A percentile compares a stretch with the other conserved stretches of the same genome.
These are phyloP conservation scores for Stercorarius parasiticus DNA, from an alignment of 2,113 vertebrate genomes.

Conservation along the genomic window DNA sequence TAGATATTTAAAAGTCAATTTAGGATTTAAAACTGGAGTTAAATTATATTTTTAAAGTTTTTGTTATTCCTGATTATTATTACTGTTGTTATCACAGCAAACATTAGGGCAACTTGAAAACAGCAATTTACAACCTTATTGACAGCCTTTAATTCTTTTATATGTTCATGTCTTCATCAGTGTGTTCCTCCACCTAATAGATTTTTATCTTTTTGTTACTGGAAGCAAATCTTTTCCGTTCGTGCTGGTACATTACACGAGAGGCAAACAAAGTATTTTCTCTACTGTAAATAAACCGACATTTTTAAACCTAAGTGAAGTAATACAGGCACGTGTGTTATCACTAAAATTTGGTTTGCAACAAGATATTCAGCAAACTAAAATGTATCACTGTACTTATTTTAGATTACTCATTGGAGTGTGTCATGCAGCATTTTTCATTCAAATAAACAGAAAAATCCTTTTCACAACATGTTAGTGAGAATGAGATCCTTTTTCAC, in stretches of 20 bases:
- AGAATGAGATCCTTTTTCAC: neutral
- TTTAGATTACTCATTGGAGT: neutral
- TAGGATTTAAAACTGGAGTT: neutral
- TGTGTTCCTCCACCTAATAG: neutral
- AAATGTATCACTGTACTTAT: neutral
- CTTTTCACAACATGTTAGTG: neutral
- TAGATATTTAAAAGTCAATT: neutral
- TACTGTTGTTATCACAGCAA: neutral
- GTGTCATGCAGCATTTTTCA: neutral
- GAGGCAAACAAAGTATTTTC: constrained; percentile 7
- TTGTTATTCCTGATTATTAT: neutral
- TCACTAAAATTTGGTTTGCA: neutral
- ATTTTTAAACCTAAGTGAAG: neutral
- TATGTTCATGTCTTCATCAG: neutral
- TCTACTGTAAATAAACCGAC: constrained; percentile 32
- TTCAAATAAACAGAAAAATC: neutral
- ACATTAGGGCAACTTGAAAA: neutral
- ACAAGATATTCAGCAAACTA: neutral
- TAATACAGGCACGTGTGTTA: neutral
- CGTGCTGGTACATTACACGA: neutral
- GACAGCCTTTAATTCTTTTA: neutral
- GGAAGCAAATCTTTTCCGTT: neutral
- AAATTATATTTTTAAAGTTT: neutral
- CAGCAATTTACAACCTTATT: neutral
- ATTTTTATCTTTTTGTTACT: neutral